A percentile compares a stretch with the other conserved stretches of the same genome.
These are phyloP conservation scores for Cerastis leucographa DNA, from an alignment of 2,888 invertebrate species.

Conservation along the genomic window DNA sequence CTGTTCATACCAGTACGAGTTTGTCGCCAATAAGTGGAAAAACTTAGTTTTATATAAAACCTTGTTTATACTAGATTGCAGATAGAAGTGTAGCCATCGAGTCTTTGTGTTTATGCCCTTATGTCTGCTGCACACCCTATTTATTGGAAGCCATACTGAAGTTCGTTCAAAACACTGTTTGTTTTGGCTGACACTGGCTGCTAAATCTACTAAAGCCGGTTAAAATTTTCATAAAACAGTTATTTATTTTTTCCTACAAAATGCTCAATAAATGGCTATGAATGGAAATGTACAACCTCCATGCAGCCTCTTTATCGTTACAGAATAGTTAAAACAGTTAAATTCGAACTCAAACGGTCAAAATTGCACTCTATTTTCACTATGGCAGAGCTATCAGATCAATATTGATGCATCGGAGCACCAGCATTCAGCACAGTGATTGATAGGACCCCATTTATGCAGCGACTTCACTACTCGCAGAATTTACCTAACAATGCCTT, in stretches of 20 bases:
- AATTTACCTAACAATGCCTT: slow-evolving; percentile 26
- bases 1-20: slow-evolving; percentile 2
- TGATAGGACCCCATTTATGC: slow-evolving; percentile 42
- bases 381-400: slow-evolving; percentile 23
- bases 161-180: not conserved
- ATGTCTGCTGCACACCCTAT: too few species aligned
- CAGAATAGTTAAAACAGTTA: slow-evolving; percentile 14
- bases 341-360: slow-evolving; percentile 13
- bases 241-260: not conserved
- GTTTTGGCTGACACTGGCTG: too few species aligned
- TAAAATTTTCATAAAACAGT: not conserved
- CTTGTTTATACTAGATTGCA: not conserved
- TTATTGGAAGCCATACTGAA: not conserved
- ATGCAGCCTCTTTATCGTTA: not conserved
- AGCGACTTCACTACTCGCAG: slow-evolving; percentile 4
- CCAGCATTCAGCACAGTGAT: slow-evolving; percentile 42
- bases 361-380: slow-evolving; percentile 47
- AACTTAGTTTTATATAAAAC: slow-evolving; percentile 6
- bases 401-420: slow-evolving; percentile 54
- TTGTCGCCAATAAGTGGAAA: not conserved
- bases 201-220: not conserved
- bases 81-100: not conserved
- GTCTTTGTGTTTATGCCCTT: not conserved
- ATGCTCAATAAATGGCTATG: not conserved
- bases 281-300: not conserved